phyloP scores from a whole-genome alignment of 2,113 vertebrate species.

The Dasyurus viverrinus region DNA sequence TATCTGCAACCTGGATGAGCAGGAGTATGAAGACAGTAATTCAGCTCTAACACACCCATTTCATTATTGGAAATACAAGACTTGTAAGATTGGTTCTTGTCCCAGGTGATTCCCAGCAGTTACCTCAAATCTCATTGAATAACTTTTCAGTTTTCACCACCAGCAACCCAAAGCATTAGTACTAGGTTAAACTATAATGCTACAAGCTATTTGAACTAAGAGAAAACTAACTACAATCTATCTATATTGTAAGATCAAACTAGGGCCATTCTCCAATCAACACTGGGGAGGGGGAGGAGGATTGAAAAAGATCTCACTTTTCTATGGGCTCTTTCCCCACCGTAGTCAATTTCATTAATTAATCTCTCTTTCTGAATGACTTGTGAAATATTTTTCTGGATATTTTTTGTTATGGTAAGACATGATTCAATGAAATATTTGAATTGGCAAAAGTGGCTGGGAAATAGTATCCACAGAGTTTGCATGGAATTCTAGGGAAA shows the following conservation, averaged over 20 bases:
- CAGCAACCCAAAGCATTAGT: slow-evolving; percentile 82
- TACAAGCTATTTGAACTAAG: slow-evolving; percentile 80
- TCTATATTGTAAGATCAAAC: slow-evolving; percentile 61
- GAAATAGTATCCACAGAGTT: slow-evolving; percentile 27
- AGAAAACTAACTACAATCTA: slow-evolving; percentile 81
- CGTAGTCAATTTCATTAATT: slow-evolving; percentile 22
- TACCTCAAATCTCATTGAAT: slow-evolving; percentile 63
- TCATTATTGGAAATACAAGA: neutral
- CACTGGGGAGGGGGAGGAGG: slow-evolving; percentile 35
- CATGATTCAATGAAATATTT: slow-evolving; percentile 55
- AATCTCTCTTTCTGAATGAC: slow-evolving; percentile 34
- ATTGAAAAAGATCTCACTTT: slow-evolving; percentile 57
- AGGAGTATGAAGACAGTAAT: neutral
- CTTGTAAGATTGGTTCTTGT: slow-evolving; percentile 3
- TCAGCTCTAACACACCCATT: neutral
- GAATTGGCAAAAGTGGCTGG: slow-evolving; percentile 26
- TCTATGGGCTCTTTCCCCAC: slow-evolving; percentile 38
- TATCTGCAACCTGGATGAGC: neutral
- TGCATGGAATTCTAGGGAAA: slow-evolving; percentile 2
- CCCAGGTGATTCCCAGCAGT: neutral
- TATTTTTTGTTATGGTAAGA: slow-evolving; percentile 34
- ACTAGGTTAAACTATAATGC: slow-evolving; percentile 78
- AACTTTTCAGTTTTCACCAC: slow-evolving; percentile 71
- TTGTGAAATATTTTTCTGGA: slow-evolving; percentile 38
- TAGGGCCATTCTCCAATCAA: slow-evolving; percentile 88